Conservation (phyloP, 2,113 vertebrate species). For the Sinocyclocheilus anophthalmus region DNA sequence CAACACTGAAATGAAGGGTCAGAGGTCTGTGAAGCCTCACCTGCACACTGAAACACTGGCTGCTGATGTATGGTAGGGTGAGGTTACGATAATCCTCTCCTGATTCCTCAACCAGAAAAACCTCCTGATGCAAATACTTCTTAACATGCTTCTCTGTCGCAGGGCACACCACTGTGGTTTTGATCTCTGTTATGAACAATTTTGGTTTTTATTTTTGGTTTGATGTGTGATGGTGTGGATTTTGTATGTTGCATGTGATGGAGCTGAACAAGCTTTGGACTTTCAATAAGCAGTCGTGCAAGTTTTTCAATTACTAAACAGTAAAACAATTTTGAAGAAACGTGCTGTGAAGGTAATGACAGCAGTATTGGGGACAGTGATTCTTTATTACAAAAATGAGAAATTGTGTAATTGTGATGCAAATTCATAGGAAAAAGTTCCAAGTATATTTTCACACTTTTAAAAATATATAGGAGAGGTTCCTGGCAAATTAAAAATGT, state of each 20-base stretch:
- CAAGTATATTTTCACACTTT: background rate
- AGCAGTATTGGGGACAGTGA: background rate
- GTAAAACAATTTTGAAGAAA: background rate
- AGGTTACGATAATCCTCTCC: conserved; percentile 82
- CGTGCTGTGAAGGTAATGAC: background rate
- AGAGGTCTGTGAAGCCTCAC: conserved; percentile 63
- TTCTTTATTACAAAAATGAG: background rate
- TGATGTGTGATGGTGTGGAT: background rate
- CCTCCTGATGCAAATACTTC: conserved; percentile 86
- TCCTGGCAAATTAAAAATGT: no score
- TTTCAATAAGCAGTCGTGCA: background rate
- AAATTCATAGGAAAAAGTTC: background rate
- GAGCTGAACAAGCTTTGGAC: background rate
- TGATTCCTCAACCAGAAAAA: conserved; percentile 82
- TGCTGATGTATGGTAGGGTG: conserved; percentile 85
- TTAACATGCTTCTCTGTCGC: conserved; percentile 92
- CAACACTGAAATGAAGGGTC: background rate
- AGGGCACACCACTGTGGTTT: conserved; percentile 89
- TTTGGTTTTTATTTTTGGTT: background rate
- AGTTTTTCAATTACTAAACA: background rate
- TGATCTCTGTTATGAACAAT: conserved; percentile 80
- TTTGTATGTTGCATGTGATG: background rate
- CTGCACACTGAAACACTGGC: conserved; percentile 90
- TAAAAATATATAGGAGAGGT: no score
- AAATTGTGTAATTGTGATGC: background rate